Evolutionary conservation across 2,888 invertebrate species (phyloP), one percentile per base, ranked within the genome.

Genomic region (Hanleya hanleyi): DNA sequence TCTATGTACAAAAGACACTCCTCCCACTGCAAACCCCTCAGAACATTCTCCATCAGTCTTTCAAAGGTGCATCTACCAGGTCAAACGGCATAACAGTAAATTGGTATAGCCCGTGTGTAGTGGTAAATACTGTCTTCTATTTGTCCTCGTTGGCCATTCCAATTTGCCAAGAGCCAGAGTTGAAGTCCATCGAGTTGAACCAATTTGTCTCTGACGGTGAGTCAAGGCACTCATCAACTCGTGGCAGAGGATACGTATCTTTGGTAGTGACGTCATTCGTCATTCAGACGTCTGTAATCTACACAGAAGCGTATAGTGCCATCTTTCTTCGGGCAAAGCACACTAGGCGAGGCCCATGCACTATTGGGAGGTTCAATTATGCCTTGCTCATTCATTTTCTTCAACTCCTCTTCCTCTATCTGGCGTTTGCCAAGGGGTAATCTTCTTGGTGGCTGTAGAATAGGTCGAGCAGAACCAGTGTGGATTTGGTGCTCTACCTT

Each of bases 21-120:
- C 35, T 73, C 71, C 74, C 79, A 79, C 33, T 74, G 69, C 1
- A 82, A 38, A 26, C 77, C 80, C 18, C 67, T 32, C 2, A 81
- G 49, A 3, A 81, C 77, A n/a, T 51, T 36, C 36, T 79, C 71
- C 76, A 84, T 74, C 26, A 79, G 61, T 26, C 82, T 65, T 57
- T 82, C 72, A 69, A 84, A 84, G 79, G 80, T 0, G 81, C 72
- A 67, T 77, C 78, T n/a, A 67, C 72, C 0, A 75, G 51, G 3
- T 77, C 76, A 67, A 77, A 75, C 3, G 77, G 75, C 73, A 80
- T 73, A 1, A 74, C 76, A 3, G 66, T 64, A 41, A 77, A 78
- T 12, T 77, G 68, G 51, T 72, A 79, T n/a, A 73, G 57, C 0
- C 77, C 76, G 26, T 67, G 41, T 36, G 71, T 71, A 9, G 74